A percentile compares a stretch with the other conserved stretches of the same genome.
Evolutionary conservation across 2,113 vertebrate genomes (phyloP).

Genomic region (Zosterops hypoxanthus): DNA sequence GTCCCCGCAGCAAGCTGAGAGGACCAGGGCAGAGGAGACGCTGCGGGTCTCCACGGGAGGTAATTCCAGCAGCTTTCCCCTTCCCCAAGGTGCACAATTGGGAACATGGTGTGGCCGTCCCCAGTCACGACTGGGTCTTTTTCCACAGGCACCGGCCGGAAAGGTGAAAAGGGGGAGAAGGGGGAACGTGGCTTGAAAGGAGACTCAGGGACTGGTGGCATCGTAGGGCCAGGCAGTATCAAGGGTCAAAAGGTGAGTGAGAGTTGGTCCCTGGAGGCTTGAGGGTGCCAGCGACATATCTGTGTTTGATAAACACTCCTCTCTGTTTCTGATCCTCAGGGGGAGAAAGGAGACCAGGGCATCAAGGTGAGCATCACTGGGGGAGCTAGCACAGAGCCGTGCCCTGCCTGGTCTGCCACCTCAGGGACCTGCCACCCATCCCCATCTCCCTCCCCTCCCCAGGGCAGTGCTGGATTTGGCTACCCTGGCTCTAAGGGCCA

Average conservation of each 20-base stretch:
- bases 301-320: fast-evolving
- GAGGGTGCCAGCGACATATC: fast-evolving
- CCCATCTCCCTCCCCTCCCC: background rate
- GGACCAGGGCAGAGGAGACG: background rate
- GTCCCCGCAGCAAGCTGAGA: background rate
- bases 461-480: conserved; percentile 87
- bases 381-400: background rate
- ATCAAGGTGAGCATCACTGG: conserved; percentile 76
- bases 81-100: fast-evolving
- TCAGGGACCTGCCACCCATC: background rate
- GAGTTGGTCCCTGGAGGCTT: background rate
- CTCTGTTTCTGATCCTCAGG: conserved; percentile 72
- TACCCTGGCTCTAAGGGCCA: conserved; percentile 81
- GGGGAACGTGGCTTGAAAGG: conserved; percentile 80
- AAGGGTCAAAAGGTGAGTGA: conserved; percentile 80
- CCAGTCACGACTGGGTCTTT: fast-evolving
- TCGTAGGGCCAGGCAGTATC: conserved; percentile 16
- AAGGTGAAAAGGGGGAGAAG: conserved; percentile 80
- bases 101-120: fast-evolving
- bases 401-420: background rate
- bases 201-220: conserved; percentile 60
- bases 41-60: background rate
- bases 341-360: conserved; percentile 83
- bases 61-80: background rate
- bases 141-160: conserved; percentile 20